These are phyloP conservation scores for Percina caprodes DNA, from an alignment of 2,113 vertebrate species.

Conservation along the genomic window DNA sequence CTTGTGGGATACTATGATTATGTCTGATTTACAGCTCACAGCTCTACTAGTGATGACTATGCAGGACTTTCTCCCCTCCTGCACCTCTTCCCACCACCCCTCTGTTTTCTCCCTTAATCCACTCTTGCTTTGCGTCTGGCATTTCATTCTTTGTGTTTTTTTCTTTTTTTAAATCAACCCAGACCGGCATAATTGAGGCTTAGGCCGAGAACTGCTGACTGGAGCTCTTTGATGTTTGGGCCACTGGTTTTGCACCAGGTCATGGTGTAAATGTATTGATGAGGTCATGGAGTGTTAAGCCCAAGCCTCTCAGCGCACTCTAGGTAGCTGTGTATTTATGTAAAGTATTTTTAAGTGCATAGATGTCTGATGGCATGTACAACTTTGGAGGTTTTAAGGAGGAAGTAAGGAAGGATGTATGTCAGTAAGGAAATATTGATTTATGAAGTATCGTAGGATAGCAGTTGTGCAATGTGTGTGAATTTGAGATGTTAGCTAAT, in stretches of 20 bases:
- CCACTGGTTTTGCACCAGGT: slow-evolving; percentile 53
- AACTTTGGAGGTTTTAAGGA: slow-evolving; percentile 20
- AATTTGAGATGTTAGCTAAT: too few species aligned
- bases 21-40: slow-evolving; percentile 58
- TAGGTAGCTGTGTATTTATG: slow-evolving; percentile 56
- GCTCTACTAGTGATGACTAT: slow-evolving; percentile 38
- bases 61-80: slow-evolving; percentile 7
- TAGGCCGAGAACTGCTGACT: slow-evolving; percentile 61
- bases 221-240: slow-evolving; percentile 65
- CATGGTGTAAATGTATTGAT: slow-evolving; percentile 61
- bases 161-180: slow-evolving; percentile 37
- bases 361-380: slow-evolving; percentile 52
- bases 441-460: slow-evolving; percentile 34
- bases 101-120: neutral
- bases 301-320: slow-evolving; percentile 61
- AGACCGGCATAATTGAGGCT: slow-evolving; percentile 56
- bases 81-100: neutral
- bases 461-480: slow-evolving; percentile 4
- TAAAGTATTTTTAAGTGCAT: slow-evolving; percentile 69
- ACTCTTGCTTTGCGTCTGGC: neutral
- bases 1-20: slow-evolving; percentile 55
- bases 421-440: slow-evolving; percentile 48
- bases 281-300: slow-evolving; percentile 65
- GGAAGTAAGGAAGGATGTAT: too few species aligned
- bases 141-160: slow-evolving; percentile 1